Base-by-base conservation (phyloP, 2,888 invertebrate species). In the Baccha elongata region DNA sequence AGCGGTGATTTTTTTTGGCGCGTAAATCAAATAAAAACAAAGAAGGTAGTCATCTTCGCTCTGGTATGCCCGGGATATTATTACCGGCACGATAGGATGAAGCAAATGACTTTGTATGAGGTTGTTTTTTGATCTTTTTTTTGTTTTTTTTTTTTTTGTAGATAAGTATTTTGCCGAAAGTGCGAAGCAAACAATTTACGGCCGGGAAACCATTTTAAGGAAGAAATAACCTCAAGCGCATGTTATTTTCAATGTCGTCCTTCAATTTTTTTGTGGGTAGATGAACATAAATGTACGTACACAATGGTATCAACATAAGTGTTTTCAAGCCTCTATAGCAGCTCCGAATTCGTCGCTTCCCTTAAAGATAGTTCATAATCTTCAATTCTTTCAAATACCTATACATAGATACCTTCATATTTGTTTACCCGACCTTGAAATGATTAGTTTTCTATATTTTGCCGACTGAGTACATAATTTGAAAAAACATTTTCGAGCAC, bases 1-100 rank as follows among this genome's bases (percentile, higher is more conserved):
- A 26, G 3, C 32, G 50, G 13, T 26, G 23, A 42, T 40, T 44
- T 68, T 23, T 23, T 83, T 83, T 83, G 83, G 83, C 83, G 83
- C 83, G 83, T 37, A 83, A 83, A 76, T 62, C 40, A 60, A 75
- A 62, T 69, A 69, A 62, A 75, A 75, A 76, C 64, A 76, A 72
- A 71, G 32, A 60, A 23, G 62, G 32, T 67, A 23, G 62, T 37
- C 37, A 21, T 26, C 29, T 23, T 50, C 11, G 29, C 44, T 68
- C 23, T 55, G 60, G 53, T 17, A 53, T 52, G 44, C 60, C 73
- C 67, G 53, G 79, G 72, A 68, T 40, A 50, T 73, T 68, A 26
- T 64, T 50, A 58, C 76, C 83, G 76, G 76, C 76, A 72, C 48
- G 5, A 15, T 23, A 5, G 29, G 62, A 46, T 21, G 52, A 64